Evolutionary conservation across 2,888 invertebrate genomes (phyloP).

Genomic region (Arctia plantaginis): DNA sequence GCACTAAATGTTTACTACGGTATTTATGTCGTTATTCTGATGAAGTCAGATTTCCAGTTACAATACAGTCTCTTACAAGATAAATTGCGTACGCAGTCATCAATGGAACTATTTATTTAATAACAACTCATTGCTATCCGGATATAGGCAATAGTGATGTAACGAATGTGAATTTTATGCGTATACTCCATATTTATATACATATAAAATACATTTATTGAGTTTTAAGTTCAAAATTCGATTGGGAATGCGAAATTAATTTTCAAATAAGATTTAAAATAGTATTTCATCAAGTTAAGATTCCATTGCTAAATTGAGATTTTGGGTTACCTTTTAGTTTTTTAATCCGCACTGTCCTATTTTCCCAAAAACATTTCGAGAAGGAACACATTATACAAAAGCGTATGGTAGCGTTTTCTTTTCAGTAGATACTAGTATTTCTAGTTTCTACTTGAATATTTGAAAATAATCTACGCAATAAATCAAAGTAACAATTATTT

Average conservation of each 20-base stretch:
- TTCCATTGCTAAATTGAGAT: too few relatives aligned
- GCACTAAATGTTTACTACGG: constrained; percentile 15
- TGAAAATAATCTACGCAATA: neutral
- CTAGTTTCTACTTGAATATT: too few relatives aligned
- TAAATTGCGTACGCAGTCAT: constrained; percentile 41
- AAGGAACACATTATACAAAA: too few relatives aligned
- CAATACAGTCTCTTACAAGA: constrained; percentile 37
- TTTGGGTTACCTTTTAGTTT: too few relatives aligned
- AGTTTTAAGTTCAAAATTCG: neutral
- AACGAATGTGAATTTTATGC: neutral
- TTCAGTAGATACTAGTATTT: too few relatives aligned
- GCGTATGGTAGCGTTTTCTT: too few relatives aligned
- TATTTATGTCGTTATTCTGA: constrained; percentile 47
- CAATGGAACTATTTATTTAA: constrained; percentile 47
- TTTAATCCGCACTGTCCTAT: too few relatives aligned
- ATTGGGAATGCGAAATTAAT: neutral
- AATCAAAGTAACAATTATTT: neutral
- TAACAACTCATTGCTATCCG: constrained; percentile 45
- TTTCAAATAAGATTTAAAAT: too few relatives aligned
- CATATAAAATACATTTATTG: neutral
- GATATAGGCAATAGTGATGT: constrained; percentile 31
- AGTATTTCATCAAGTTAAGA: too few relatives aligned
- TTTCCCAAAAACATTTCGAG: too few relatives aligned
- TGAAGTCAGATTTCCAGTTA: constrained; percentile 42
- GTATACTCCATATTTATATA: neutral